Evolutionary conservation across 92 coral and sea anemone species (phyloP).

Genomic region (Phenganax subtilis): DNA sequence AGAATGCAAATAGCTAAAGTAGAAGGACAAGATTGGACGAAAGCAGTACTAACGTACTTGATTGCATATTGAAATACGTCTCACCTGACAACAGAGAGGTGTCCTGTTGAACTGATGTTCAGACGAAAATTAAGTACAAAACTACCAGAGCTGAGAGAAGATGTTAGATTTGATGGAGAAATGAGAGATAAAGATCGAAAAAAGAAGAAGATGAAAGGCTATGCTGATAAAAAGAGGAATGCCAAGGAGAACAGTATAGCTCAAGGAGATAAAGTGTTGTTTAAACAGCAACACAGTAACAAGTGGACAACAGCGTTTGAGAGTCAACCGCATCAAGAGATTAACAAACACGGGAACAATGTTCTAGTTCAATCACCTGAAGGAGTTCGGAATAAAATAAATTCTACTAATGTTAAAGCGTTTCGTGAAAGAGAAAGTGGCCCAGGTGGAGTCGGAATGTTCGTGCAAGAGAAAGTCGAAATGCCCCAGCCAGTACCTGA

Average conservation of each 20-base stretch:
- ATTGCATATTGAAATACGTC: constrained; percentile 53
- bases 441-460: not conserved
- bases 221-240: constrained; percentile 46
- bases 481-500: too few species aligned
- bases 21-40: constrained; percentile 31
- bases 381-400: constrained; percentile 44
- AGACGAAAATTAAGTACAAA: too few species aligned
- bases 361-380: constrained; percentile 32
- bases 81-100: constrained; percentile 52
- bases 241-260: constrained; percentile 32
- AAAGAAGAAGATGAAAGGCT: constrained; percentile 40
- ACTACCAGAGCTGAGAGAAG: not conserved
- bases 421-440: not conserved
- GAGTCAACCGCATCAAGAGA: constrained; percentile 40
- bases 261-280: constrained; percentile 48
- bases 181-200: constrained; percentile 41
- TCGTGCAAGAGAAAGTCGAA: not conserved
- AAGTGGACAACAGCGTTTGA: constrained; percentile 44
- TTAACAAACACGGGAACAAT: constrained; percentile 47
- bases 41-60: constrained; percentile 35
- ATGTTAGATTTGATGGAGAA: constrained; percentile 22
- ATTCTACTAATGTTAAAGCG: constrained; percentile 41
- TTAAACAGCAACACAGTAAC: constrained; percentile 36
- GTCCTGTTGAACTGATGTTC: constrained; percentile 55
- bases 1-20: constrained; percentile 47